Evolutionary conservation across 2,888 invertebrate genomes (phyloP).

Genomic region (Oscheius sp.): DNA sequence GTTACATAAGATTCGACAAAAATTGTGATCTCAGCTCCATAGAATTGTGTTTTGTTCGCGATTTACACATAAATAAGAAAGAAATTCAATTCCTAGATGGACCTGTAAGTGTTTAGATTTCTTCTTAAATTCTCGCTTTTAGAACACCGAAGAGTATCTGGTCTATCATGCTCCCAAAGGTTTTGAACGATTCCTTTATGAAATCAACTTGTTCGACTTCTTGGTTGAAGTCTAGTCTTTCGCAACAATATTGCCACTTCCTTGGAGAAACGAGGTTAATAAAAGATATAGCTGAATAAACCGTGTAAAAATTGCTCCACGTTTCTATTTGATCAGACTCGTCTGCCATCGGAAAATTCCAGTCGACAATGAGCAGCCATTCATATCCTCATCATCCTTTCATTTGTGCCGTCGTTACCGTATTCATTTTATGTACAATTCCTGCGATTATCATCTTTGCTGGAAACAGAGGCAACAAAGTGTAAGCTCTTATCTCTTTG

Average conservation of each 20-base stretch:
- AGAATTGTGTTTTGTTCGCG: background rate
- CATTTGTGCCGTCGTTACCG: background rate
- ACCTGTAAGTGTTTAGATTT: background rate
- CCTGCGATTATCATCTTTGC: conserved; percentile 1
- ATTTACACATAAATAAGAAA: background rate
- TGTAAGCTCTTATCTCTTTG: too few relatives aligned
- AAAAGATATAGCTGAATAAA: background rate
- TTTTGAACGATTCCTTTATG: background rate
- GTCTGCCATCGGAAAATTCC: too few relatives aligned
- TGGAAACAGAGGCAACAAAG: background rate
- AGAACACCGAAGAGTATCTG: background rate
- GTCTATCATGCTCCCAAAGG: background rate
- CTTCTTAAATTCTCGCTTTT: background rate
- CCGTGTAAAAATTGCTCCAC: background rate
- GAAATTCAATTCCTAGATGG: background rate
- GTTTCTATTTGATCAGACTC: conserved; percentile 10
- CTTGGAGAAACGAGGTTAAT: background rate
- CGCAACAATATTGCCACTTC: too few relatives aligned
- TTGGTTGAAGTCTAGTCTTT: background rate
- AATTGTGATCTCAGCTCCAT: background rate
- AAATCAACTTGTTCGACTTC: background rate
- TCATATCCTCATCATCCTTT: background rate
- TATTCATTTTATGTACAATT: background rate
- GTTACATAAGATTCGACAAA: background rate
- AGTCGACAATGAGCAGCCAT: too few relatives aligned